phyloP scores from a whole-genome alignment of 1,140 invertebrate species.

The Heliconius eleuchia region DNA sequence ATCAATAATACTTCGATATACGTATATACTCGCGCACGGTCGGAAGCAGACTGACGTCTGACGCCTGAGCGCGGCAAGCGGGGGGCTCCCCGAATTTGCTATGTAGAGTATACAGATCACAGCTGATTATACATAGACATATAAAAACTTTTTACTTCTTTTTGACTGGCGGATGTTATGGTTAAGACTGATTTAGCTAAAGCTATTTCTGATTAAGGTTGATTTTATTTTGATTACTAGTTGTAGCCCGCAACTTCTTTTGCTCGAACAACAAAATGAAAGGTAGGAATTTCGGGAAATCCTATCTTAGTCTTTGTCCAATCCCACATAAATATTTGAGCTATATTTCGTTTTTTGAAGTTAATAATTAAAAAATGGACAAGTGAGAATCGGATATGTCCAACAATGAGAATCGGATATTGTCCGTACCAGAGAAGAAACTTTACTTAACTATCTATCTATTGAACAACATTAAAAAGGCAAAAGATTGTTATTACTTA shows the following conservation, averaged over 20 bases:
- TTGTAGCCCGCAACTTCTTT: not conserved
- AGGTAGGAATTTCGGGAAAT: not conserved
- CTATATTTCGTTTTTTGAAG: no score
- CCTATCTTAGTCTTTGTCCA: no score
- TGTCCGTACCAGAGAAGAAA: no score
- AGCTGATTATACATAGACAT: slow-evolving; percentile 43
- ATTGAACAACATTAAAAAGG: no score
- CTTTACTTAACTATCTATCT: no score
- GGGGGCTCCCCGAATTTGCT: slow-evolving; percentile 11
- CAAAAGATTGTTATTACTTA: no score
- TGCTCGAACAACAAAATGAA: not conserved
- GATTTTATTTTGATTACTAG: not conserved
- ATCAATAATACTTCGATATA: slow-evolving; percentile 8
- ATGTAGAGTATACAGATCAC: slow-evolving; percentile 24
- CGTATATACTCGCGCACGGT: slow-evolving; percentile 26
- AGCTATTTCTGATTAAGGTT: slow-evolving; percentile 14
- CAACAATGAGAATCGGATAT: no score
- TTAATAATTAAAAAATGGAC: no score
- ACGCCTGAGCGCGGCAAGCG: slow-evolving; percentile 15
- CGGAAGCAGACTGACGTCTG: slow-evolving; percentile 29
- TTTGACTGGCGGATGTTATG: slow-evolving; percentile 25
- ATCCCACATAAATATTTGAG: no score
- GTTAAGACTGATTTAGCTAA: slow-evolving; percentile 25
- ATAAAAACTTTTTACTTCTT: slow-evolving; percentile 39
- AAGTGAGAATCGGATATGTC: no score